Evolutionary conservation across 2,797 vertebrate genomes (phyloP).

Genomic region (Arnoldichthys spilopterus): DNA sequence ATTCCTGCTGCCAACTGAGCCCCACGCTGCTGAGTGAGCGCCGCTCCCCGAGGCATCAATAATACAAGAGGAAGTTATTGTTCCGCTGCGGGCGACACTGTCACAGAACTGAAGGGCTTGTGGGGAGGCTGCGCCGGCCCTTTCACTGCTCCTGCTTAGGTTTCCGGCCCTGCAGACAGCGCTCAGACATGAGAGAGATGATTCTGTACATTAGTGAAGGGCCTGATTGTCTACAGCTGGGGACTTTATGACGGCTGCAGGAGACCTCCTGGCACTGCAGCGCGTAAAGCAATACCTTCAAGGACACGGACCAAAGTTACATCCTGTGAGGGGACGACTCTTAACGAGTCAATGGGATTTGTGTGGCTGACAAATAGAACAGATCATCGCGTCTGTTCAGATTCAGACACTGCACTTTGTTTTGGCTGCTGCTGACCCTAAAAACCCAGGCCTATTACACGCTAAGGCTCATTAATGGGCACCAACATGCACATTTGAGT

Average conservation of each 20-base stretch:
- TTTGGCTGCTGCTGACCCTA: background rate
- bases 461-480: too few relatives aligned
- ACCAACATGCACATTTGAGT: too few relatives aligned
- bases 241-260: constrained; percentile 71
- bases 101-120: constrained; percentile 71
- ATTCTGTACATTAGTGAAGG: constrained; percentile 72
- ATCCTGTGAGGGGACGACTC: constrained; percentile 9
- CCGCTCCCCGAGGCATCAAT: constrained; percentile 81
- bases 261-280: constrained; percentile 63
- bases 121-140: constrained; percentile 69
- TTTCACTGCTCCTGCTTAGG: constrained; percentile 77
- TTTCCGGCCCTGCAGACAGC: constrained; percentile 77
- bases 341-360: constrained; percentile 64
- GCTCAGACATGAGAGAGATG: constrained; percentile 71
- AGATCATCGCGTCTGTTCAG: constrained; percentile 73
- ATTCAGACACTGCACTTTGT: constrained; percentile 57
- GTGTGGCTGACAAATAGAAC: constrained; percentile 56
- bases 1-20: constrained; percentile 80
- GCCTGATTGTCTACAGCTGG: constrained; percentile 74
- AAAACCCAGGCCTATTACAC: too few relatives aligned
- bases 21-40: constrained; percentile 76
- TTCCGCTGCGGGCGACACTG: constrained; percentile 74
- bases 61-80: constrained; percentile 88
- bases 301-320: constrained; percentile 63
- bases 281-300: constrained; percentile 73